Evolutionary conservation across 2,113 vertebrate species (phyloP).

Genomic region (Naja naja): DNA sequence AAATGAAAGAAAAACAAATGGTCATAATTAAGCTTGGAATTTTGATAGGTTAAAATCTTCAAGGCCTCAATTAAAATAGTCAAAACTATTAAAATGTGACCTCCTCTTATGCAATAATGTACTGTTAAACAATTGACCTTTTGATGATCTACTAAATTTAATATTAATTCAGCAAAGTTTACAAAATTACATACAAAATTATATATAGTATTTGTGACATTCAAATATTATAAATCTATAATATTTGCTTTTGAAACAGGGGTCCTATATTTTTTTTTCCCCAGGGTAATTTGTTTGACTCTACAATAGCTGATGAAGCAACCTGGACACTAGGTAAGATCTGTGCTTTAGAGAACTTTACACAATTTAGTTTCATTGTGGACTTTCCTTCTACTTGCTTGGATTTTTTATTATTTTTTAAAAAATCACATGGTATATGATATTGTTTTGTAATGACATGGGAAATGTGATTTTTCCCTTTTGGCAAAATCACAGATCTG

Average conservation of each 20-base stretch:
- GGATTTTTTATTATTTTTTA: not conserved
- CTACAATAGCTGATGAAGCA: constrained; percentile 88
- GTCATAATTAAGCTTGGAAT: not conserved
- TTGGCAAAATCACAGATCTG: not conserved
- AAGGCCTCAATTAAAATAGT: not conserved
- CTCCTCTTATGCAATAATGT: not conserved
- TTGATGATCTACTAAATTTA: fast-evolving
- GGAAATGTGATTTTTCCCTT: not conserved
- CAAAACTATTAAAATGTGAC: fast-evolving
- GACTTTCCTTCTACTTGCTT: not conserved
- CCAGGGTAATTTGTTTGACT: constrained; percentile 90
- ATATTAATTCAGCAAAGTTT: not conserved
- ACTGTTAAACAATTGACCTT: not conserved
- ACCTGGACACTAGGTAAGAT: constrained; percentile 92
- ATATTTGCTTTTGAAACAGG: not conserved
- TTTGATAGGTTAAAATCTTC: not conserved
- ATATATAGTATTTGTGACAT: not conserved
- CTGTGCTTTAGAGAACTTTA: not conserved
- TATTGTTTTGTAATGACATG: not conserved
- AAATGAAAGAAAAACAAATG: not conserved
- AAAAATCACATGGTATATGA: not conserved
- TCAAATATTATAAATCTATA: not conserved
- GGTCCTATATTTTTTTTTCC: constrained; percentile 37
- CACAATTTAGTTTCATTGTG: not conserved
- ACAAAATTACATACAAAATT: fast-evolving